These are phyloP conservation scores for Lysandra coridon DNA, from an alignment of 2,888 invertebrate genomes.

Conservation along the genomic window DNA sequence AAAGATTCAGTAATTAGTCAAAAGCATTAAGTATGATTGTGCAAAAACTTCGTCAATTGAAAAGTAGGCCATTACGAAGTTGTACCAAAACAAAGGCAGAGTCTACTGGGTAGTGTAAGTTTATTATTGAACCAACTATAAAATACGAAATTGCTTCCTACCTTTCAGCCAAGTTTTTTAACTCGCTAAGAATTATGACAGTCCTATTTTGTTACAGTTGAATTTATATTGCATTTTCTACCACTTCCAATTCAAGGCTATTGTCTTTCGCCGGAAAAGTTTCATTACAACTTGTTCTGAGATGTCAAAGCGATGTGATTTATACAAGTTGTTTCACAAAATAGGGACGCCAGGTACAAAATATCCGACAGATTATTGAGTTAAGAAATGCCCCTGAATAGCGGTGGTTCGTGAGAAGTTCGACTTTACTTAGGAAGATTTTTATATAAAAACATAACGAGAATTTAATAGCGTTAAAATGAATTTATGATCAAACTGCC, in stretches of 20 bases:
- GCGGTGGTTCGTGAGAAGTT: background rate
- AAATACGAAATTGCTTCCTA: conserved; percentile 23
- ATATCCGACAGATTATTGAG: conserved; percentile 24
- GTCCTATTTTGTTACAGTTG: conserved; percentile 25
- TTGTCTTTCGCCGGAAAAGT: conserved; percentile 28
- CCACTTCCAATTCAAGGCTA: conserved; percentile 28
- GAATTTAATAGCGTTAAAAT: too few species aligned
- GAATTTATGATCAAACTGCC: too few species aligned
- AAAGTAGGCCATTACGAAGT: background rate
- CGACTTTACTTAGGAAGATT: background rate
- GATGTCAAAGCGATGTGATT: conserved; percentile 28
- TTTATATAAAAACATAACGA: background rate
- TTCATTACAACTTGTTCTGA: conserved; percentile 28
- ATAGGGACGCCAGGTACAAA: conserved; percentile 10
- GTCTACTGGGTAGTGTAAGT: background rate
- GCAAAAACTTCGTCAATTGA: background rate
- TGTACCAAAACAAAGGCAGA: background rate
- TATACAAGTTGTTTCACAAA: conserved; percentile 23
- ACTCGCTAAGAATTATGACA: conserved; percentile 30
- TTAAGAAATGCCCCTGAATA: background rate
- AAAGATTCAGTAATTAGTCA: background rate
- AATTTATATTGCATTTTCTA: conserved; percentile 30
- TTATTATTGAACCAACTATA: conserved; percentile 27
- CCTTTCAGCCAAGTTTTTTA: conserved; percentile 27
- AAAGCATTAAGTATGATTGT: background rate